A percentile compares a stretch with the other conserved stretches of the same genome.
These are phyloP conservation scores for Tinamus major DNA, from an alignment of 2,797 vertebrate genomes.

Conservation along the genomic window DNA sequence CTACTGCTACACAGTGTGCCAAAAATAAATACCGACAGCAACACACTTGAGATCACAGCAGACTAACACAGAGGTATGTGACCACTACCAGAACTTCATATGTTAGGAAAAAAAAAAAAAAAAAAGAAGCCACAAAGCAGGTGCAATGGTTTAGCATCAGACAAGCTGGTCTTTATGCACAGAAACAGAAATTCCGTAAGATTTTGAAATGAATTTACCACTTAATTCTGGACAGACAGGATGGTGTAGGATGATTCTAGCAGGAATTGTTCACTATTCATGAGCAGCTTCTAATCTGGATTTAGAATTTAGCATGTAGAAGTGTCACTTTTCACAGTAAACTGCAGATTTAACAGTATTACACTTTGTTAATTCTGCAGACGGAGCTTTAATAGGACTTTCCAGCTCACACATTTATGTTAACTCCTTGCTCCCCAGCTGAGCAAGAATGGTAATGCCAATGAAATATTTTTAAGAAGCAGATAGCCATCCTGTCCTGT, in stretches of 20 bases:
- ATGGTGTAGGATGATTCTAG: background rate
- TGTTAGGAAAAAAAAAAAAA: background rate
- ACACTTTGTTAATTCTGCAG: conserved; percentile 52
- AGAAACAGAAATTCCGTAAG: background rate
- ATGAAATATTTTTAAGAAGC: background rate
- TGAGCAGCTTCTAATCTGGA: conserved; percentile 57
- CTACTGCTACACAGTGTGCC: background rate
- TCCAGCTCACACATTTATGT: background rate
- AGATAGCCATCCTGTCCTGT: background rate
- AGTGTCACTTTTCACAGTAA: conserved; percentile 38
- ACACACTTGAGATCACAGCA: background rate
- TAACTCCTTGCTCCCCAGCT: background rate
- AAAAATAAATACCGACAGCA: background rate
- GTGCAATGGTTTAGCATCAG: background rate
- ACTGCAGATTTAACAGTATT: conserved; percentile 61
- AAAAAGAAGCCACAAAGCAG: background rate
- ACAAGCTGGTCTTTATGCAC: background rate
- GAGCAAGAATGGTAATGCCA: background rate
- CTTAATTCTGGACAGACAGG: background rate
- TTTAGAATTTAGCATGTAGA: conserved; percentile 47
- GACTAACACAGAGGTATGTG: background rate
- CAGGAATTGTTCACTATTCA: conserved; percentile 29
- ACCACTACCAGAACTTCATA: background rate
- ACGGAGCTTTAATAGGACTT: conserved; percentile 23
- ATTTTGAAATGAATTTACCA: background rate